A percentile compares a stretch with the other conserved stretches of the same genome.
Evolutionary conservation across 2,113 vertebrate genomes (phyloP).

Genomic region (Peromyscus polionotus): DNA sequence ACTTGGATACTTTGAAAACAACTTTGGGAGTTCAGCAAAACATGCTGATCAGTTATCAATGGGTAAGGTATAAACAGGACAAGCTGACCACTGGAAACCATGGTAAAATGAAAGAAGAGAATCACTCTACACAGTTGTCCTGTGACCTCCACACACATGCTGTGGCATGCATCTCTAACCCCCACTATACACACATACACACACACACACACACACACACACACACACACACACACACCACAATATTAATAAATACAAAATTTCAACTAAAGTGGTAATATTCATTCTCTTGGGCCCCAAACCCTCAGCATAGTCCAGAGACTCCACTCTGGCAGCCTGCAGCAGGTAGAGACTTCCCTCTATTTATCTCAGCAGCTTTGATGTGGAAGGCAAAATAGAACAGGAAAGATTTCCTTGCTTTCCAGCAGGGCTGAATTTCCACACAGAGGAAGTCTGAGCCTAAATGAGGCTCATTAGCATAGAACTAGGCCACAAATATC

Average conservation of each 20-base stretch:
- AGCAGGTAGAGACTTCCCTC: constrained; percentile 34
- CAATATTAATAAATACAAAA: not conserved
- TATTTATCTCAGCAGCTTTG: constrained; percentile 44
- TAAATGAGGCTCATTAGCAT: constrained; percentile 84
- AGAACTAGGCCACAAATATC: constrained; percentile 77
- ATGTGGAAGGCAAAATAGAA: constrained; percentile 36
- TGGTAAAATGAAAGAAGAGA: not conserved
- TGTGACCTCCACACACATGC: not conserved
- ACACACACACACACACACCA: no score
- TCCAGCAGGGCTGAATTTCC: constrained; percentile 63
- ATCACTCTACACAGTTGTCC: not conserved
- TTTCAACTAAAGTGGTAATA: not conserved
- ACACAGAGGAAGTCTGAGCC: constrained; percentile 56
- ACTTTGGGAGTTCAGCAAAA: not conserved
- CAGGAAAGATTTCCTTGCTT: not conserved
- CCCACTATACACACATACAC: no score
- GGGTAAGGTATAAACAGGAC: no score
- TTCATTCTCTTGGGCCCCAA: not conserved
- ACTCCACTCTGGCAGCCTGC: not conserved
- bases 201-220: no score
- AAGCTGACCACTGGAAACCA: not conserved
- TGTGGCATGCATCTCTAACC: not conserved
- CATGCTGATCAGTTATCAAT: not conserved
- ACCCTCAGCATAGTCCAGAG: not conserved
- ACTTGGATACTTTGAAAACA: not conserved